phyloP scores from a whole-genome alignment of 2,797 vertebrate species.

The Tauraco hartlaubi region DNA sequence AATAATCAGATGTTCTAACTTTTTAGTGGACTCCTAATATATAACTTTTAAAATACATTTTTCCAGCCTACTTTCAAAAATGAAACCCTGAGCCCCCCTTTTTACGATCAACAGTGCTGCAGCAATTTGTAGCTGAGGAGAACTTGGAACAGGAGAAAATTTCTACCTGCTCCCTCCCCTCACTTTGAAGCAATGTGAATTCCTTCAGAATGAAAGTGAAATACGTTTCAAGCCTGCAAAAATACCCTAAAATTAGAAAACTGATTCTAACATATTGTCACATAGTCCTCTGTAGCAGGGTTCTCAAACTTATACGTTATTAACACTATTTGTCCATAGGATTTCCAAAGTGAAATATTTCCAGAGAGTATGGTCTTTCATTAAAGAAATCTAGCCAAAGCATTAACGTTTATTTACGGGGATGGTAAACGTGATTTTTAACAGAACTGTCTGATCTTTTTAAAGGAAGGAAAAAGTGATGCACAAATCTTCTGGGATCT shows the following conservation, averaged over 20 bases:
- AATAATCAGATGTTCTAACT: neutral
- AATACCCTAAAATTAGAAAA: neutral
- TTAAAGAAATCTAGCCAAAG: neutral
- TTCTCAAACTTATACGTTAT: neutral
- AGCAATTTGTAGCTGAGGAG: neutral
- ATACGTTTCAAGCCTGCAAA: neutral
- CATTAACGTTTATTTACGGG: neutral
- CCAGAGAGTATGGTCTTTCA: neutral
- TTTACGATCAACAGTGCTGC: neutral
- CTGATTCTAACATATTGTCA: neutral
- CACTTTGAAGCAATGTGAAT: neutral
- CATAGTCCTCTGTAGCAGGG: accelerated
- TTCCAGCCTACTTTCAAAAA: neutral
- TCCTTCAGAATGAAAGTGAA: neutral
- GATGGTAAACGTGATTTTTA: neutral
- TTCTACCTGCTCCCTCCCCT: neutral
- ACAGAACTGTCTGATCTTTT: neutral
- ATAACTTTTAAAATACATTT: neutral
- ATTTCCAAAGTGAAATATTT: neutral
- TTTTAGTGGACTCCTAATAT: neutral
- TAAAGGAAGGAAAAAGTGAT: neutral
- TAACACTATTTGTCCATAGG: neutral
- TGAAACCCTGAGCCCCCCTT: neutral
- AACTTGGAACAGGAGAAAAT: neutral
- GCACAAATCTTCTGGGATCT: neutral